Evolutionary conservation across 1,140 invertebrate genomes (phyloP), one percentile per base, ranked within the genome.

Genomic region (Potamilus streckersoni): DNA sequence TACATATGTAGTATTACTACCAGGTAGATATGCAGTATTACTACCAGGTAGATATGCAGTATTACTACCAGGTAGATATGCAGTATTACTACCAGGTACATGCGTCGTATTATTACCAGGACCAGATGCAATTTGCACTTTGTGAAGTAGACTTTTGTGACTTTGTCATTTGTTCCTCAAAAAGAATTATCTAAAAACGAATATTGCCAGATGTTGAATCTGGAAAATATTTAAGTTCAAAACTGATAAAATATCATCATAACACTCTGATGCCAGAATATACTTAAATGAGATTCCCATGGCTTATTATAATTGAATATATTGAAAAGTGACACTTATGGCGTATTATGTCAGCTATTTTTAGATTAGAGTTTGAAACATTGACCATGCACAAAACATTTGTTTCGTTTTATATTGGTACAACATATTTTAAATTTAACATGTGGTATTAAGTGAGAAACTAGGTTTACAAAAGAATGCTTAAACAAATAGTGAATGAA

Each of bases 61-160:
- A 31, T 31, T 31, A 31, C 27, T 31, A 2, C 27, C 27, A 31
- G 27, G 27, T 31, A 31, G 1, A 31, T 31, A 31, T 31, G 27
- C 3, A 31, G 1, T 31, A 31, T 31, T 31, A 31, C 27, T 2
- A 31, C 27, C 27, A 2, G 27, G 27, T n/a, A n/a, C n/a, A n/a
- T n/a, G n/a, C n/a, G n/a, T n/a, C n/a, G n/a, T 74, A 78, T 64
- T 78, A 49, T 57, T 78, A 78, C 61, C 75, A 78, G 31, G 49
- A 74, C 15, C 79, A 80, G 71, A 69, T 23, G 23, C 75, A 80
- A 27, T 63, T 78, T 58, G 63, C 64, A n/a, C 59, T 72, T 5
- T 63, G 65, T 49, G 68, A 72, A 38, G 55, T 68, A 17, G 65
- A 78, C 11, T 71, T 58, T 31, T 31, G 27, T 31, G 27, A 31